These are phyloP conservation scores for Opisthocomus hoazin DNA, from an alignment of 2,113 vertebrate genomes.

Conservation along the genomic window DNA sequence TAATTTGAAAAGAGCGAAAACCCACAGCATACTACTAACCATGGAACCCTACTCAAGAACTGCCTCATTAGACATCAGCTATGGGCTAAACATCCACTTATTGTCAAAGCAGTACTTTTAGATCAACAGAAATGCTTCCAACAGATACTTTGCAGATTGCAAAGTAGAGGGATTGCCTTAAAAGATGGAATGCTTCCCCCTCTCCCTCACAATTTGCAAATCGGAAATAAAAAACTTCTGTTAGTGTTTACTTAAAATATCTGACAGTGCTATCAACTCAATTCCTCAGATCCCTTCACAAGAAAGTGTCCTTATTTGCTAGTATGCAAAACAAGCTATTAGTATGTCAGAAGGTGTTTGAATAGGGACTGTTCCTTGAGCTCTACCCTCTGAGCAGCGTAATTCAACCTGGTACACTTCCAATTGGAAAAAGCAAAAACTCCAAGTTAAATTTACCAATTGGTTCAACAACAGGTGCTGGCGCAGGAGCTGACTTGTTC, in stretches of 20 bases:
- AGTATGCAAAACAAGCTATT: not conserved
- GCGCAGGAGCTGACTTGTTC: conserved; percentile 87
- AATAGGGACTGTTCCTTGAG: not conserved
- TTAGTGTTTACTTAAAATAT: not conserved
- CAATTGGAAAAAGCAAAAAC: not conserved
- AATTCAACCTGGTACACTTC: not conserved
- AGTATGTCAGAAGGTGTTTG: not conserved
- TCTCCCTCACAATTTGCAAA: accelerated
- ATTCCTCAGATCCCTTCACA: not conserved
- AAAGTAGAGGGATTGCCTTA: not conserved
- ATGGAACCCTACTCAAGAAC: not conserved
- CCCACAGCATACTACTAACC: accelerated
- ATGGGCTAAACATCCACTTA: not conserved
- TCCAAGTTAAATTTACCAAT: conserved; percentile 73
- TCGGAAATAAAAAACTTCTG: not conserved
- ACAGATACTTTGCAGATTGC: not conserved
- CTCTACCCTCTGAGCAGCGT: not conserved
- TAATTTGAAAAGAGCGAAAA: not conserved
- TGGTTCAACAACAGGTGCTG: conserved; percentile 70
- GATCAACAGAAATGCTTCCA: not conserved
- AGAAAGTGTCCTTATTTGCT: not conserved
- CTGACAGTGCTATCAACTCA: not conserved
- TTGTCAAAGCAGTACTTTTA: not conserved
- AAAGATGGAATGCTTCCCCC: not conserved
- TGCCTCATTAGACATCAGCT: not conserved